phyloP scores from a whole-genome alignment of 2,797 vertebrate genomes.

The Nasua narica region DNA sequence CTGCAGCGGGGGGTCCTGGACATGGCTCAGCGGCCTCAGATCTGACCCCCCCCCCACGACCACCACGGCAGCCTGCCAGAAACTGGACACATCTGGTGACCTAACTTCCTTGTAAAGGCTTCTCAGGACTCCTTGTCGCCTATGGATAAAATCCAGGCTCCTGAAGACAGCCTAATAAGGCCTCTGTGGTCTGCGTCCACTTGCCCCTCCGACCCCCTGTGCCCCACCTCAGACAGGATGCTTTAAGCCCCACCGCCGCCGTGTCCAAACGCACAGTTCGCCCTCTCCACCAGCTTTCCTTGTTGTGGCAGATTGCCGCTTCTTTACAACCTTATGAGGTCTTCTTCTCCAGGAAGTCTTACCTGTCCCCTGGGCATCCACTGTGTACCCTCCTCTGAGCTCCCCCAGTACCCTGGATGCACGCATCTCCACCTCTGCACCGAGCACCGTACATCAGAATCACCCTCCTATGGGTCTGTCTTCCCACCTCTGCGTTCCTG shows the following conservation, averaged over 20 bases:
- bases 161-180: background rate
- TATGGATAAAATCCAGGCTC: background rate
- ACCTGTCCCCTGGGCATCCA: background rate
- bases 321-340: background rate
- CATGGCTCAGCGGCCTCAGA: background rate
- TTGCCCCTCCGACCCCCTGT: accelerated
- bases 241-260: background rate
- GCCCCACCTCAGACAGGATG: background rate
- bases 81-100: background rate
- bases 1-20: background rate
- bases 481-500: background rate
- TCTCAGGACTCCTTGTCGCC: background rate
- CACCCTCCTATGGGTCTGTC: background rate
- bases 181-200: background rate
- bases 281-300: background rate
- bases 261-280: background rate
- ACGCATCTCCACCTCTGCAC: too few relatives aligned
- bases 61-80: accelerated
- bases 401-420: background rate
- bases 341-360: background rate
- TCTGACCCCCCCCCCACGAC: background rate
- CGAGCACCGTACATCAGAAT: background rate
- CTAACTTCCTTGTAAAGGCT: background rate
- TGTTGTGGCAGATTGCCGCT: too few relatives aligned
- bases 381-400: background rate